Base-by-base conservation (phyloP, 2,888 invertebrate genomes). In the Drosophila paucipuncta region DNA sequence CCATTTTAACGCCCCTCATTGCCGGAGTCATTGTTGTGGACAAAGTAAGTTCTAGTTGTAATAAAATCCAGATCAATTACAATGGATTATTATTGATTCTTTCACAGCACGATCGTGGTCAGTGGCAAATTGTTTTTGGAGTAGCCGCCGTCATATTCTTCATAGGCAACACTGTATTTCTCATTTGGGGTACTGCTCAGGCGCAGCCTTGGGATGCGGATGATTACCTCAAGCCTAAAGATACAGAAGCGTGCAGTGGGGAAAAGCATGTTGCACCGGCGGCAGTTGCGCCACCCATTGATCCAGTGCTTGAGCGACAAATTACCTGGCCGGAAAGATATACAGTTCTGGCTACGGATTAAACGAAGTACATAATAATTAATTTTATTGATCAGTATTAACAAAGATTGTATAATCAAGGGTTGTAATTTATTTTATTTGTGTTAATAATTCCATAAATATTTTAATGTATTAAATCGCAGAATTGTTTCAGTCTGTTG, bases 71-170 rank as follows among this genome's bases (percentile, higher is more conserved):
- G 7, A 9, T 28, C 3, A 25, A n/a, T 1, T 47, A 18, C 13
- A 16, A 7, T 35, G 4, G 10, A 18, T 60, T 41, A 18, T 4
- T 52, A 28, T 22, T 18, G 16, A 4, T 25, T 39, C 18, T 16
- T n/a, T 33, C 62, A 2, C 69, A 86, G 85, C 80, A 88, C 55
- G 94, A 96, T 79, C 94, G 95, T 1, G 78, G 91, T 0, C 95
- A 96, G 88, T 97, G 97, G 97, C 94, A 95, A 73, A 94, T 95
- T 66, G 96, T 97, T n/a, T 97, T 97, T 92, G 95, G 96, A 89
- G 94, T 91, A 35, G 83, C 97, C 0, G 95, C 96, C 1, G 94
- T 94, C 16, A 93, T 97, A 11, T 97, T 96, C 89, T 94, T 96
- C 72, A 90, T 95, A 43, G 95, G 96, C 9, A 96, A 96, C 85